Percentiles rank a stretch among this genome's conserved stretches.
These are phyloP conservation scores for Tethya wilhelma DNA, from an alignment of 37 sponge, comb jelly and placozoan species.

Conservation along the genomic window DNA sequence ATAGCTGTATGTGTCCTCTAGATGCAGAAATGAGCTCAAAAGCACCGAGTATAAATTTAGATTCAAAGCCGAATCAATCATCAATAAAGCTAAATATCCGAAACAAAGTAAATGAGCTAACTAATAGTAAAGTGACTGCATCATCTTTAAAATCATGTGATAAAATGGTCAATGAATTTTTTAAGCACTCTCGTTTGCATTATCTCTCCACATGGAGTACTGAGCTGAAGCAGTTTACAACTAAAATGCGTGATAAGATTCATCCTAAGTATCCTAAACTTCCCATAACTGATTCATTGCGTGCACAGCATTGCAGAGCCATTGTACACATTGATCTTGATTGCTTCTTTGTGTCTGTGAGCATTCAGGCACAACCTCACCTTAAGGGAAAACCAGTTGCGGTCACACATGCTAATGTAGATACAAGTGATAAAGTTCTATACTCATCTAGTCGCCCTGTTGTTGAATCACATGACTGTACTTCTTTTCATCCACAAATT, in stretches of 20 bases:
- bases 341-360: constrained; percentile 93
- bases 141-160: constrained; percentile 14
- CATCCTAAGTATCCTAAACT: constrained; percentile 28
- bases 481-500: neutral
- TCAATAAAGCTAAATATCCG: too few species aligned
- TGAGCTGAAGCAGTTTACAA: constrained; percentile 77
- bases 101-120: neutral
- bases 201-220: constrained; percentile 88
- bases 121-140: neutral
- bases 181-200: constrained; percentile 88
- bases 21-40: too few species aligned
- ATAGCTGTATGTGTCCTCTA: neutral
- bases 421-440: neutral
- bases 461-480: neutral
- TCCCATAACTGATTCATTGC: constrained; percentile 13
- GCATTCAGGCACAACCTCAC: constrained; percentile 54
- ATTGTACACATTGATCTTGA: constrained; percentile 92
- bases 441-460: neutral
- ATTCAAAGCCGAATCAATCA: too few species aligned
- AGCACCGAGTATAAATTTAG: too few species aligned
- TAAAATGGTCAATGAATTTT: constrained; percentile 84
- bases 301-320: constrained; percentile 5
- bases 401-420: constrained; percentile 75
- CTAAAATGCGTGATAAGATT: constrained; percentile 25
- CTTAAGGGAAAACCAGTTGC: constrained; percentile 86